These are phyloP conservation scores for Didymodactylos carnosus DNA, from an alignment of 2,888 invertebrate genomes.

Conservation along the genomic window DNA sequence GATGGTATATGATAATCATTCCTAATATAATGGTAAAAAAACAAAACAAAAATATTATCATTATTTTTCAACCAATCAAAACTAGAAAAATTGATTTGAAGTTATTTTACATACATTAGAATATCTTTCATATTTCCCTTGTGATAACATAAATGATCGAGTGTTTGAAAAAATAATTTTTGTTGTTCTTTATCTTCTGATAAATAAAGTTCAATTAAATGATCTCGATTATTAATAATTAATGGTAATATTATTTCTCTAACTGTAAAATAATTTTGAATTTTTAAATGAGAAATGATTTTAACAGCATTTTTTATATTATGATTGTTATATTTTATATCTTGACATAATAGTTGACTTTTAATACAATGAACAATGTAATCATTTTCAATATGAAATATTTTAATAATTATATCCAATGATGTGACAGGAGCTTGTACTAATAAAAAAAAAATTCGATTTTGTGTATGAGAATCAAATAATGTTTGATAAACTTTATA, in stretches of 20 bases:
- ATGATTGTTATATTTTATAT: background rate
- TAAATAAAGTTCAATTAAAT: constrained; percentile 10
- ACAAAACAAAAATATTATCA: too few species aligned
- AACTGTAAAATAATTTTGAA: background rate
- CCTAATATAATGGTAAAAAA: too few species aligned
- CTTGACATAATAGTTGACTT: background rate
- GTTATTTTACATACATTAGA: too few species aligned
- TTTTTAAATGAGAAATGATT: background rate
- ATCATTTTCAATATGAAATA: background rate
- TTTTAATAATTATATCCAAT: background rate
- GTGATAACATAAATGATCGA: constrained; percentile 1
- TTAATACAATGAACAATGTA: background rate
- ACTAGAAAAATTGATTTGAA: too few species aligned
- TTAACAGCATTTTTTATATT: background rate
- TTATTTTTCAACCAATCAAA: too few species aligned
- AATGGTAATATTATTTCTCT: constrained; percentile 12
- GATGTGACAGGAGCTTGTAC: background rate
- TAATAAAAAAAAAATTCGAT: background rate
- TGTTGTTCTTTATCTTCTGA: background rate
- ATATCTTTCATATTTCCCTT: background rate
- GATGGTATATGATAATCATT: too few species aligned
- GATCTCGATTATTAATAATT: background rate
- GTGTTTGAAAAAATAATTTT: background rate
- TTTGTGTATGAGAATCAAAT: background rate
- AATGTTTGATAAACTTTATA: background rate